Conservation (phyloP, 2,888 invertebrate genomes). For the Bibio marci region DNA sequence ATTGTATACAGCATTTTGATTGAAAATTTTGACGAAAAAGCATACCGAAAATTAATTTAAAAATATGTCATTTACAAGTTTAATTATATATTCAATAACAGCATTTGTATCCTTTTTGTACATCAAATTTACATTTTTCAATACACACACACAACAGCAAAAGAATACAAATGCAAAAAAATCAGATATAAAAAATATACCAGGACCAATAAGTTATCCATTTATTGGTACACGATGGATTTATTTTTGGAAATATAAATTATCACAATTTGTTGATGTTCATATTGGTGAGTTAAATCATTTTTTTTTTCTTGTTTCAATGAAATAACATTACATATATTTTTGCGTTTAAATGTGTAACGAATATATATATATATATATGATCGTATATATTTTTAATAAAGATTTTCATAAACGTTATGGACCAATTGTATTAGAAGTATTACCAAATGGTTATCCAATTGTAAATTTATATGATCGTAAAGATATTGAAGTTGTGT, state of each 20-base stretch:
- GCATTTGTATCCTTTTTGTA: too few relatives aligned
- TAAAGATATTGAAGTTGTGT: slow-evolving; percentile 54
- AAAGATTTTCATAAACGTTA: slow-evolving; percentile 51
- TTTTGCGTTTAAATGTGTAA: too few relatives aligned
- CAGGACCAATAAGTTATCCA: slow-evolving; percentile 57
- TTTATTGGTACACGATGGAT: slow-evolving; percentile 68
- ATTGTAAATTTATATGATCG: slow-evolving; percentile 56
- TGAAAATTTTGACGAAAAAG: too few relatives aligned
- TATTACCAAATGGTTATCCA: slow-evolving; percentile 51
- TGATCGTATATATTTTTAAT: too few relatives aligned
- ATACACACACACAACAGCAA: too few relatives aligned
- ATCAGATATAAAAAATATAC: slow-evolving; percentile 32
- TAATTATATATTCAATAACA: too few relatives aligned
- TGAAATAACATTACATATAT: neutral
- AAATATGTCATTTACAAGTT: too few relatives aligned
- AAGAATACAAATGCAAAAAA: too few relatives aligned
- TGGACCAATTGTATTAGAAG: slow-evolving; percentile 63
- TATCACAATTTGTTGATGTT: slow-evolving; percentile 18
- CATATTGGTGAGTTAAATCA: neutral
- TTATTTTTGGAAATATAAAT: slow-evolving; percentile 48
- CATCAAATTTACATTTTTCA: too few relatives aligned
- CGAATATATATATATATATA: too few relatives aligned
- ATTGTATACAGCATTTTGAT: too few relatives aligned
- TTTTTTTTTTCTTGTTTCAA: slow-evolving; percentile 1
- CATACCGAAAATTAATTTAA: too few relatives aligned